Base-by-base conservation (phyloP, 2,113 vertebrate species). In the Prinia subflava region DNA sequence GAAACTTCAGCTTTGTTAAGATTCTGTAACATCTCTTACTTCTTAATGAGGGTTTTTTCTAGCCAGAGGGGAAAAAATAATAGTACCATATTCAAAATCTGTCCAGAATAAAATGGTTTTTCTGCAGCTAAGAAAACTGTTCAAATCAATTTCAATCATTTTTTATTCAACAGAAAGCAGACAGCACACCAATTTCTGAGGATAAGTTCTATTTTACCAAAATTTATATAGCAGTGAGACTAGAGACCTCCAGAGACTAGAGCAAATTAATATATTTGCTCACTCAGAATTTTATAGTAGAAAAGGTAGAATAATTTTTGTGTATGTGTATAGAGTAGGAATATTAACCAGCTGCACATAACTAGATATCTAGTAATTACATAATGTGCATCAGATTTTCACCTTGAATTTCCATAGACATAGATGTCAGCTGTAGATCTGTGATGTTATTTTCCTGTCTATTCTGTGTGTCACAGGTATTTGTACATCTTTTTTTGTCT, bases 121-220 rank as follows among this genome's bases (percentile, higher is more conserved):
- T 93, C 83, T 64, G 55, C 87, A 92, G 55, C 64, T 90, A 94
- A 47, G 83, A 89, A 84, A 97, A 73, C 31, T 53, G 78, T 87
- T 83, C 77, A 95, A 97, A 96, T 68, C 4, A 68, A 79, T 97
- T 97, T 97, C 39, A 96, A 69, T 91, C 46, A 80, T 52, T 73
- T 91, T 94, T 95, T 95, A 88, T 86, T 94, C 41, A 94, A 89
- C 37, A 52, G 68, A 94, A 93, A 94, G 15, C 13, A 75, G 85
- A 68, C 11, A 93, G 62, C 41, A 92, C 31, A 89, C 42, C 68
- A 70, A 31, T 78, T 42, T 70, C 39, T 68, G 76, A 95, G 93
- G 83, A 49, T 78, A 79, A 96, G 86, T 92, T 73, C 63, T 74
- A 37, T 52, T 76, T 75, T 60, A 89, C 82, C 88, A 92, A 90